Evolutionary conservation across 1,140 invertebrate genomes (phyloP).

Genomic region (Andrena cerasifolii): DNA sequence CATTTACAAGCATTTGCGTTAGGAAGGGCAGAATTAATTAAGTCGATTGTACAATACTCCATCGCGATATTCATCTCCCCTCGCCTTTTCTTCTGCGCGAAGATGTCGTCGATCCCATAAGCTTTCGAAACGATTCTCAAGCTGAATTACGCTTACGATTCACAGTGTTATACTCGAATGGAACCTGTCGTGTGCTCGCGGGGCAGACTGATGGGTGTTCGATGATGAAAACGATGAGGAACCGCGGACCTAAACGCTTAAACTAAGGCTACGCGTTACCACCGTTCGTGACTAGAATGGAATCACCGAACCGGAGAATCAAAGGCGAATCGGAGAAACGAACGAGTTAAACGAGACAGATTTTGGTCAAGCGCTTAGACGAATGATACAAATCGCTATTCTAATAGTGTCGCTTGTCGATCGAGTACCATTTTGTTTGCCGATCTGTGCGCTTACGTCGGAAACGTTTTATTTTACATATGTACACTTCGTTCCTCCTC

Average conservation of each 20-base stretch:
- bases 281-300: slow-evolving; percentile 20
- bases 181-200: not conserved
- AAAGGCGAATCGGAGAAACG: not conserved
- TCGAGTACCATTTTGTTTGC: slow-evolving; percentile 34
- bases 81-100: too few relatives aligned
- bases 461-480: slow-evolving; percentile 50
- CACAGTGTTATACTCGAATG: not conserved
- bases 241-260: slow-evolving; percentile 34
- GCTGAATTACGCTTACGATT: not conserved
- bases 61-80: too few relatives aligned
- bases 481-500: slow-evolving; percentile 14
- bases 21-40: not conserved
- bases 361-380: slow-evolving; percentile 54
- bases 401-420: slow-evolving; percentile 40
- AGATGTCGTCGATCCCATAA: too few relatives aligned
- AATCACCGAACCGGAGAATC: slow-evolving; percentile 1
- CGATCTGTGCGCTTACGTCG: slow-evolving; percentile 53
- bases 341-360: slow-evolving; percentile 23
- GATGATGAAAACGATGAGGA: slow-evolving; percentile 42
- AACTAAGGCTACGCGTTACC: slow-evolving; percentile 27
- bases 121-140: too few relatives aligned
- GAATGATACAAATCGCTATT: slow-evolving; percentile 49
- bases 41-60: not conserved
- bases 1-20: too few relatives aligned
- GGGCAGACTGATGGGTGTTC: slow-evolving; percentile 13